phyloP scores from a whole-genome alignment of 64 coral and sea anemone genomes.

The Stichodactyla helianthus region DNA sequence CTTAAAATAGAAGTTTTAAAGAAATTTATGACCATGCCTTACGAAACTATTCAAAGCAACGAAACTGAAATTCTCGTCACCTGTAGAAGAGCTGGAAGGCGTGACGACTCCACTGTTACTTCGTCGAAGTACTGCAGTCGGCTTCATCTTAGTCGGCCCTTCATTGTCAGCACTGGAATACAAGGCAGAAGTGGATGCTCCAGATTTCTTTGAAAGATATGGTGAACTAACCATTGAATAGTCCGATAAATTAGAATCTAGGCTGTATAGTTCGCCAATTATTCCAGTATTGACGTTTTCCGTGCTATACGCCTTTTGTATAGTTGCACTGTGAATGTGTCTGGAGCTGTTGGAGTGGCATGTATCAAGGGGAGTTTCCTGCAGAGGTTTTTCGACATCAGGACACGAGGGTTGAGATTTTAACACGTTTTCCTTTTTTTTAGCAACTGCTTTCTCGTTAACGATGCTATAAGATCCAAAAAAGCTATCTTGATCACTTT shows the following conservation, averaged over 20 bases:
- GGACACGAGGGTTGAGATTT: not conserved
- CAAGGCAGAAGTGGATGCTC: not conserved
- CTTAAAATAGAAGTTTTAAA: not conserved
- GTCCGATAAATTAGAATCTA: not conserved
- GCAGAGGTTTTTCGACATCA: not conserved
- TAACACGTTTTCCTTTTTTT: not conserved
- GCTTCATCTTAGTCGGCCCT: not conserved
- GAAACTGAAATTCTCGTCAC: not conserved
- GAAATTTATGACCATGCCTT: not conserved
- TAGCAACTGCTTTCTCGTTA: not conserved
- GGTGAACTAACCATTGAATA: not conserved
- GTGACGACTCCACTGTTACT: conserved; percentile 8
- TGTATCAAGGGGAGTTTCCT: not conserved
- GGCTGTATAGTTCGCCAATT: not conserved
- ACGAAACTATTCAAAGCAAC: not conserved
- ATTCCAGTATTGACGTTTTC: not conserved
- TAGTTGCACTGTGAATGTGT: not conserved
- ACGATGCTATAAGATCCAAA: not conserved
- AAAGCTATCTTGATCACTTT: not conserved
- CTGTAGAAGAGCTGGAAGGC: not conserved
- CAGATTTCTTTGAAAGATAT: conserved; percentile 11
- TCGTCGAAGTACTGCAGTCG: not conserved
- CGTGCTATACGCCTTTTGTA: not conserved
- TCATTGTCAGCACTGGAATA: not conserved
- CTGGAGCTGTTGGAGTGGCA: not conserved